Conservation (phyloP, 2,888 invertebrate genomes). For the Drosophila melanosoma region DNA sequence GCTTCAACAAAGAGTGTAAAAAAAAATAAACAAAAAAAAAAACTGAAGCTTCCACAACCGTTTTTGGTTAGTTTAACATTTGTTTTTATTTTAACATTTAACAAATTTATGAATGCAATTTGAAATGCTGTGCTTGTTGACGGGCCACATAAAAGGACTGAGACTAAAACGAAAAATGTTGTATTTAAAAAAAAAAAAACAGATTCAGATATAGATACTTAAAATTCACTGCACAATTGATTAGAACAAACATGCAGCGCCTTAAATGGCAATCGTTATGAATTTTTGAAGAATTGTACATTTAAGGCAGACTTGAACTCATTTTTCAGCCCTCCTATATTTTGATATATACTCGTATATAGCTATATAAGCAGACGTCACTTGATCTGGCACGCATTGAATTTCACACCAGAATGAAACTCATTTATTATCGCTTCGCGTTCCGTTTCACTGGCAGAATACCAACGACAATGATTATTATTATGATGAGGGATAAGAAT, state of each 20-base stretch:
- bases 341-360: background rate
- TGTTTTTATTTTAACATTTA: conserved; percentile 15
- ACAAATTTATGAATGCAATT: conserved; percentile 45
- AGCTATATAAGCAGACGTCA: conserved; percentile 31
- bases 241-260: conserved; percentile 5
- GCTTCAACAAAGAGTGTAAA: background rate
- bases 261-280: conserved; percentile 34
- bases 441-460: conserved; percentile 48
- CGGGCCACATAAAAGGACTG: conserved; percentile 44
- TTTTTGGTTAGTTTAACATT: conserved; percentile 13
- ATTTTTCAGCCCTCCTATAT: conserved; percentile 1
- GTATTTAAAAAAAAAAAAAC: background rate
- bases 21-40: conserved; percentile 1
- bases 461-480: conserved; percentile 11
- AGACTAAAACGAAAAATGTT: conserved; percentile 11
- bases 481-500: conserved; percentile 8
- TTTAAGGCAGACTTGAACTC: conserved; percentile 49
- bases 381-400: conserved; percentile 41
- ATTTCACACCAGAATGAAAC: conserved; percentile 56
- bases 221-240: conserved; percentile 12
- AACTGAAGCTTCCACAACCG: conserved; percentile 33
- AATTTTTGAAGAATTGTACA: conserved; percentile 50
- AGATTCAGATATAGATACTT: conserved; percentile 1
- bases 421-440: conserved; percentile 50
- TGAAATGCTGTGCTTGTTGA: conserved; percentile 4